Evolutionary conservation across 2,797 vertebrate species (phyloP), one percentile per base, ranked within the genome.

Genomic region (Silurus lanzhouensis): DNA sequence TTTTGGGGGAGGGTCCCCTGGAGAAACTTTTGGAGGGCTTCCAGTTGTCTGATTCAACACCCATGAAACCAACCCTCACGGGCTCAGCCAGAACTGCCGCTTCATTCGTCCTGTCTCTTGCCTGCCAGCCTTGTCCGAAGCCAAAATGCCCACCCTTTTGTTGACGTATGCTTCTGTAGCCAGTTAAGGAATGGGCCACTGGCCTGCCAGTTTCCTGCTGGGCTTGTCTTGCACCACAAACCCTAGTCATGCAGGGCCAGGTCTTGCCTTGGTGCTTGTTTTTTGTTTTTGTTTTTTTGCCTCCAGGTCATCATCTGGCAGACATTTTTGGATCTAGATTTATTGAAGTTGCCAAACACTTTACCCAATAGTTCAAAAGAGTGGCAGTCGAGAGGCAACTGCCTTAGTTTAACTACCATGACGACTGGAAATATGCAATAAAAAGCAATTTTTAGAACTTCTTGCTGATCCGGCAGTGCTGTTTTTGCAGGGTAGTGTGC

Each of bases 41-140:
- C 87, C 88, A 88, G 85, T 61, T 46, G 66, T 83, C 88, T 89
- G 77, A 86, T 86, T 90, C 83, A 86, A 84, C 77, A 63, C 84
- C 79, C 87, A 80, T 86, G 86, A 86, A 90, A 88, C 84, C 82
- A 81, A 88, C 86, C 87, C 76, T 81, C 79, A 86, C 71, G 44
- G 70, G 83, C 72, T 67, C 52, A 86, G 84, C 83, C 81, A 84
- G 70, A 79, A 85, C 83, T 44, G 25, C 46, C 31, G 27, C 70
- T 60, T 79, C 60, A 82, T 66, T 57, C 57, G 72, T 58, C 75
- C 76, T 58, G 20, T 80, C 75, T 81, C 19, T 61, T 74, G 60
- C 60, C 67, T 84, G 86, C 86, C 84, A 87, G 89, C 83, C 66
- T 46, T 70, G 68, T 80, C 68, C 72, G 60, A 85, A 72, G 83